A percentile compares a stretch with the other conserved stretches of the same genome.
Conservation (phyloP, 2,797 vertebrate genomes). For the Tragelaphus eurycerus region DNA sequence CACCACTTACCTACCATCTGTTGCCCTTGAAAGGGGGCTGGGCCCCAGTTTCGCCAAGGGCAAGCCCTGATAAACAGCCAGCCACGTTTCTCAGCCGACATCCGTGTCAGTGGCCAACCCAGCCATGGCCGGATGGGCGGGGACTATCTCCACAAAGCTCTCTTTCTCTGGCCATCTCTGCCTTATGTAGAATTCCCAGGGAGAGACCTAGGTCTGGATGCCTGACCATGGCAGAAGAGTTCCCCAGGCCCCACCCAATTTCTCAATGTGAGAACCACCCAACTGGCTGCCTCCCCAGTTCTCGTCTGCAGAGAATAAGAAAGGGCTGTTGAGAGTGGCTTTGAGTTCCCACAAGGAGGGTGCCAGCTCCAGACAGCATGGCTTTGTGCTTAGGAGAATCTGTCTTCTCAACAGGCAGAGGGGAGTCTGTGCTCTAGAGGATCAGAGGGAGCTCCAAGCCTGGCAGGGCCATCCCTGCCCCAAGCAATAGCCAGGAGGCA, state of each 20-base stretch:
- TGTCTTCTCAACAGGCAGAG: conserved; percentile 25
- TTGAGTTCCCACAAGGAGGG: conserved; percentile 55
- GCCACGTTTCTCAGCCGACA: not conserved
- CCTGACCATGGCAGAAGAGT: conserved; percentile 11
- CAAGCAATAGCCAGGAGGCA: not conserved
- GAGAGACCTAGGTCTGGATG: conserved; percentile 37
- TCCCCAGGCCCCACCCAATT: conserved; percentile 57
- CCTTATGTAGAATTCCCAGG: conserved; percentile 38
- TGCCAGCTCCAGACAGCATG: conserved; percentile 56
- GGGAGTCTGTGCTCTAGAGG: not conserved
- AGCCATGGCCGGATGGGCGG: not conserved
- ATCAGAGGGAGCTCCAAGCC: not conserved
- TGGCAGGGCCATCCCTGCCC: not conserved
- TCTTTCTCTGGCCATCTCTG: conserved; percentile 45
- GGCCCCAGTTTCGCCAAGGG: not conserved
- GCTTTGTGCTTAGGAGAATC: conserved; percentile 57
- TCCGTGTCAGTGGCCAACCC: not conserved
- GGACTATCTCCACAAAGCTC: conserved; percentile 49
- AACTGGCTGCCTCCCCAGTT: conserved; percentile 28
- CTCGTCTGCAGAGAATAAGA: conserved; percentile 34
- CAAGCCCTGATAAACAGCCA: not conserved
- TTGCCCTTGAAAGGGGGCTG: not conserved
- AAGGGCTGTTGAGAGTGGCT: conserved; percentile 56
- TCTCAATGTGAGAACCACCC: conserved; percentile 61
- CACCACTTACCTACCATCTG: not conserved